phyloP scores from a whole-genome alignment of 1,140 invertebrate genomes.

The Neotoxoptera formosana region DNA sequence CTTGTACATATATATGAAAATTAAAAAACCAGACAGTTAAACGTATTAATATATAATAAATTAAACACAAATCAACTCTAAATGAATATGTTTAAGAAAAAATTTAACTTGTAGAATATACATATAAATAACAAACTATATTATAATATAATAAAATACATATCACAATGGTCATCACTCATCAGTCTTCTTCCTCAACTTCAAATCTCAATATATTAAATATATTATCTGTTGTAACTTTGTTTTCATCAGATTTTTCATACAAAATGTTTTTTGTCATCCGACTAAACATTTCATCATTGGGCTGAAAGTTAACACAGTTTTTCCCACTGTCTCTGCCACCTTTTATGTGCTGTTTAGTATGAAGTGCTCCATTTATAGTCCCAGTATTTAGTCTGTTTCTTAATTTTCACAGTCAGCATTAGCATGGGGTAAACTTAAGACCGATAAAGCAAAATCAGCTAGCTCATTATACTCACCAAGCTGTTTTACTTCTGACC shows the following conservation, averaged over 20 bases:
- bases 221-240: background rate
- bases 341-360: constrained; percentile 22
- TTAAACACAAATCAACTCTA: no score
- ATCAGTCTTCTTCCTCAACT: background rate
- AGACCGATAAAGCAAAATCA: constrained; percentile 58
- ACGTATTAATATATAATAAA: no score
- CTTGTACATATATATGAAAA: no score
- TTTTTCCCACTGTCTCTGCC: background rate
- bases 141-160: no score
- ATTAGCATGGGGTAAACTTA: constrained; percentile 59
- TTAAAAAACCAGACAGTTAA: no score
- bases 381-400: constrained; percentile 56
- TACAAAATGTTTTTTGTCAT: constrained; percentile 17
- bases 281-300: constrained; percentile 11
- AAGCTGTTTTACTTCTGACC: background rate
- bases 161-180: background rate
- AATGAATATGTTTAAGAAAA: no score
- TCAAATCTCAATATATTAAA: background rate
- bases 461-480: background rate
- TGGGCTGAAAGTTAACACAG: background rate
- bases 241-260: background rate
- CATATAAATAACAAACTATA: no score
- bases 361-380: constrained; percentile 54
- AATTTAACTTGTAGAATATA: no score
- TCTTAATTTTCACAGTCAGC: constrained; percentile 57